Evolutionary conservation across 2,888 invertebrate genomes (phyloP).

Genomic region (Lypha dubia): DNA sequence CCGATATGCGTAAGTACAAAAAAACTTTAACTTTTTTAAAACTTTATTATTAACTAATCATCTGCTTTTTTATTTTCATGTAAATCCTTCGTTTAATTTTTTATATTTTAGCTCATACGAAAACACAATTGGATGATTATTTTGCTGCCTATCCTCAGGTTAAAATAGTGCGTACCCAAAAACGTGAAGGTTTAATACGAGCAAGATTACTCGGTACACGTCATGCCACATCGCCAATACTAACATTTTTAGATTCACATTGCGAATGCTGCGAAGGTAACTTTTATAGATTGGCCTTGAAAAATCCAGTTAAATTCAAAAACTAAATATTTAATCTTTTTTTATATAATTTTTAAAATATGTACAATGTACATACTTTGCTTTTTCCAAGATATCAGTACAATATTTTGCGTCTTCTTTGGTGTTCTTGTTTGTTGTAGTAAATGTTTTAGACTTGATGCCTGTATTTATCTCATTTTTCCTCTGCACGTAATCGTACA

Average conservation of each 20-base stretch:
- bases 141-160: constrained; percentile 95
- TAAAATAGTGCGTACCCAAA: constrained; percentile 93
- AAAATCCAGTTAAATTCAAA: no score
- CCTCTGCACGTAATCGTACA: no score
- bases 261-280: constrained; percentile 97
- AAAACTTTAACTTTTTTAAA: background rate
- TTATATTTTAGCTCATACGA: constrained; percentile 90
- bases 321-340: no score
- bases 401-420: no score
- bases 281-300: constrained; percentile 53
- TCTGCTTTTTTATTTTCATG: background rate
- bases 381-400: no score
- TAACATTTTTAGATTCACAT: constrained; percentile 99
- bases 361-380: no score
- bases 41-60: background rate
- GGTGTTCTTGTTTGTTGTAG: no score
- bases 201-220: constrained; percentile 95
- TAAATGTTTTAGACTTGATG: no score
- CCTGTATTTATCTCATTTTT: no score
- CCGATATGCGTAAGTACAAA: constrained; percentile 93
- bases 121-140: constrained; percentile 96
- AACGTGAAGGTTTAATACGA: constrained; percentile 97
- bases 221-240: constrained; percentile 92
- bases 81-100: background rate
- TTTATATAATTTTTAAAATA: no score